These are phyloP conservation scores for Apotomis capreana DNA, from an alignment of 2,888 invertebrate species.

Conservation along the genomic window DNA sequence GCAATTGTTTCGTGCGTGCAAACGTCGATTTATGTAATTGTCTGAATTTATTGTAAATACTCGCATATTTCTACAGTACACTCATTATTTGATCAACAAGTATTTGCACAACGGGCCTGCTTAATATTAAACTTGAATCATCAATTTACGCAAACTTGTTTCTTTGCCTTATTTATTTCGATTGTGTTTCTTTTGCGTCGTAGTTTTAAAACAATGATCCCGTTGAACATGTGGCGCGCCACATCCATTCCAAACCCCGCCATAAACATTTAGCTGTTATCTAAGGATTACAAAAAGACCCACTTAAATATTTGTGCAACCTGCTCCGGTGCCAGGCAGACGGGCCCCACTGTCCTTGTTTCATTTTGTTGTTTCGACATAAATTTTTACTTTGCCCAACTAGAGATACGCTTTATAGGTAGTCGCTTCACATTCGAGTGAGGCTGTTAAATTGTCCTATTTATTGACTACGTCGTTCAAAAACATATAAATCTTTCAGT, in stretches of 20 bases:
- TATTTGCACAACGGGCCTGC: slow-evolving; percentile 36
- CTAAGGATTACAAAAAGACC: slow-evolving; percentile 33
- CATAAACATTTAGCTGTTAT: slow-evolving; percentile 3
- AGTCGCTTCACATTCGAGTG: not conserved
- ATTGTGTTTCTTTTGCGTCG: slow-evolving; percentile 30
- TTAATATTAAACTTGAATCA: slow-evolving; percentile 36
- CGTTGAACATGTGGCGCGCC: slow-evolving; percentile 21
- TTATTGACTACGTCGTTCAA: not conserved
- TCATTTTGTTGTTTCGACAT: slow-evolving; percentile 16
- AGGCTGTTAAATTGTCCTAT: no score
- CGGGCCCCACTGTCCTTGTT: slow-evolving; percentile 13
- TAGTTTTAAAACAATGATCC: slow-evolving; percentile 14
- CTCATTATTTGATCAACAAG: slow-evolving; percentile 42
- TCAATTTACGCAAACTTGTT: slow-evolving; percentile 26
- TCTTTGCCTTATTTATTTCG: slow-evolving; percentile 27
- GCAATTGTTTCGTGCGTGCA: slow-evolving; percentile 49
- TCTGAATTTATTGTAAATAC: slow-evolving; percentile 35
- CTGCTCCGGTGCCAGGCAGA: slow-evolving; percentile 35
- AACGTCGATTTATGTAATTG: slow-evolving; percentile 47
- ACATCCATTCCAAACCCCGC: slow-evolving; percentile 4
- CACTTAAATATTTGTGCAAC: slow-evolving; percentile 38
- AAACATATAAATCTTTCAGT: not conserved
- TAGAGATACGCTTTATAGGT: slow-evolving; percentile 7
- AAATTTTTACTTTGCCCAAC: slow-evolving; percentile 9
- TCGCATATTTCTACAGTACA: slow-evolving; percentile 36